Conservation (phyloP, 2,888 invertebrate genomes). For the Hydriomena furcata region DNA sequence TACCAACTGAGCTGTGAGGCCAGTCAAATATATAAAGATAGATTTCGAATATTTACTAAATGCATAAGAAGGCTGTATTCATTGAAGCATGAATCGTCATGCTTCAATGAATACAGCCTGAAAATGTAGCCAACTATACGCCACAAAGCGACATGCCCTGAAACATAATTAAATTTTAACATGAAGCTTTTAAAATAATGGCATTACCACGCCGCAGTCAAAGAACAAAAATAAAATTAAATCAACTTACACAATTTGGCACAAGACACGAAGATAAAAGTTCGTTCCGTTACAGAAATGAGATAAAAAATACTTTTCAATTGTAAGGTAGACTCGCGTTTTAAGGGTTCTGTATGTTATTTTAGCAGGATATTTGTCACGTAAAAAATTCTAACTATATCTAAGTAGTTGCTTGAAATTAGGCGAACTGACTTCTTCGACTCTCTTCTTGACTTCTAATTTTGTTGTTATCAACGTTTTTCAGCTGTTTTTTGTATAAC, state of each 20-base stretch:
- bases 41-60: too few relatives aligned
- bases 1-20: too few relatives aligned
- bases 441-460: too few relatives aligned
- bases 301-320: constrained; percentile 36
- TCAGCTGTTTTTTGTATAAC: too few relatives aligned
- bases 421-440: too few relatives aligned
- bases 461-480: too few relatives aligned
- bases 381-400: too few relatives aligned
- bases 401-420: too few relatives aligned
- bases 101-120: neutral
- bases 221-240: constrained; percentile 36
- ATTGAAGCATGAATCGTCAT: too few relatives aligned
- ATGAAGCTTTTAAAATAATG: constrained; percentile 26
- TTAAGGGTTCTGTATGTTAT: neutral
- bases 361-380: too few relatives aligned
- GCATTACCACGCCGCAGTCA: constrained; percentile 29
- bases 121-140: neutral
- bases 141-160: constrained; percentile 3
- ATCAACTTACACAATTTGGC: constrained; percentile 40
- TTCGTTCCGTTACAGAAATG: constrained; percentile 36
- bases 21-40: too few relatives aligned
- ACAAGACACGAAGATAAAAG: constrained; percentile 23
- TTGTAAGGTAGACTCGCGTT: neutral
- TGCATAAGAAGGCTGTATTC: too few relatives aligned
- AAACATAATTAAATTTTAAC: constrained; percentile 21